These are phyloP conservation scores for Tachina fera DNA, from an alignment of 2,888 invertebrate genomes.

Conservation along the genomic window DNA sequence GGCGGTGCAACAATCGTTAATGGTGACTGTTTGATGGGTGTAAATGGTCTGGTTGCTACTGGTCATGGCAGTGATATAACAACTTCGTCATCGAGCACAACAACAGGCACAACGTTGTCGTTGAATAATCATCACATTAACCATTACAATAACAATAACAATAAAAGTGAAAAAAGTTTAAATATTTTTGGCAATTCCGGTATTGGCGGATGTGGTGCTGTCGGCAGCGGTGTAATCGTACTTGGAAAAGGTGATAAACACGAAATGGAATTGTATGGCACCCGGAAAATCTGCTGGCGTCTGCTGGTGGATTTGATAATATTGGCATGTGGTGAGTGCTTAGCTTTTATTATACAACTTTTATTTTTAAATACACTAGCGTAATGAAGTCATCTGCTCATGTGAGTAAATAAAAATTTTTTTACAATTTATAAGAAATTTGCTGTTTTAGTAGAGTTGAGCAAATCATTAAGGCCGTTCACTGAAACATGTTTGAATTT, in stretches of 20 bases:
- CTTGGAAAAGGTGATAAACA: constrained; percentile 48
- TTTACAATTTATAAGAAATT: neutral
- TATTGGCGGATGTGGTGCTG: constrained; percentile 20
- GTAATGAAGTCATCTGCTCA: neutral
- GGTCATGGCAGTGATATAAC: constrained; percentile 61
- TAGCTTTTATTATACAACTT: constrained; percentile 1
- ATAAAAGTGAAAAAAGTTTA: constrained; percentile 77
- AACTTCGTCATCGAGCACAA: constrained; percentile 60
- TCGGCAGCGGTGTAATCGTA: constrained; percentile 2
- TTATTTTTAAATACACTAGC: neutral
- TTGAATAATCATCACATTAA: constrained; percentile 71
- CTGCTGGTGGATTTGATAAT: constrained; percentile 75
- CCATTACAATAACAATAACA: constrained; percentile 76
- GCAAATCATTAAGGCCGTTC: neutral
- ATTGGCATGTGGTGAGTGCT: constrained; percentile 77
- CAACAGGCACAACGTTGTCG: constrained; percentile 69
- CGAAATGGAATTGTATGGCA: constrained; percentile 73
- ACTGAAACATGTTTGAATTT: neutral
- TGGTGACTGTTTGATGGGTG: constrained; percentile 71
- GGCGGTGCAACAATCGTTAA: constrained; percentile 40
- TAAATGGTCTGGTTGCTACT: constrained; percentile 57
- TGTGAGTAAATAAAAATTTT: neutral
- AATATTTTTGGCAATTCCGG: constrained; percentile 74
- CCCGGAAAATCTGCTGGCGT: constrained; percentile 75
- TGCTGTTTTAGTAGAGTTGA: neutral